Percentiles rank a stretch among this genome's conserved stretches.
Conservation (phyloP, 2,888 invertebrate genomes). For the Serripes groenlandicus region DNA sequence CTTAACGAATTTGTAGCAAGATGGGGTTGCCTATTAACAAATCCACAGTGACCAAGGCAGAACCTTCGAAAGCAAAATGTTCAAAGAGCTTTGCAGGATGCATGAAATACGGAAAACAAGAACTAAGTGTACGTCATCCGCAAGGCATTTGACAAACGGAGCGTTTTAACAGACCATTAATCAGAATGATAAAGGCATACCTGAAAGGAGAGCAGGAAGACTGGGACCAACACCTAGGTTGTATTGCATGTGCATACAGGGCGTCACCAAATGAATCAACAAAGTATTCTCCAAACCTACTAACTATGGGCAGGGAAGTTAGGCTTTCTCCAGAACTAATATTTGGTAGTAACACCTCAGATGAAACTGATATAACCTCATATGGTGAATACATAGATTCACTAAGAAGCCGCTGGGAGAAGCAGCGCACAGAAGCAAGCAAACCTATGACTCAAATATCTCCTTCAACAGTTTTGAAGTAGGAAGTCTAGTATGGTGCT, state of each 20-base stretch:
- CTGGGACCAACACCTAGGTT: constrained; percentile 54
- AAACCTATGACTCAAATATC: too few species aligned
- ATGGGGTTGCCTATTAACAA: constrained; percentile 26
- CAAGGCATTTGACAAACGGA: constrained; percentile 47
- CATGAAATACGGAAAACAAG: constrained; percentile 24
- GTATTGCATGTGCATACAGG: constrained; percentile 32
- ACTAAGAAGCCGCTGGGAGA: too few species aligned
- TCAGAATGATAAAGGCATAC: constrained; percentile 48
- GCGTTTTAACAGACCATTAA: constrained; percentile 44
- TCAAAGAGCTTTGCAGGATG: constrained; percentile 26
- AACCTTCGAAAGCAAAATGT: constrained; percentile 18
- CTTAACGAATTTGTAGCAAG: constrained; percentile 28
- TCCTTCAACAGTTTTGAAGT: too few species aligned
- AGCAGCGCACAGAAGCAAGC: too few species aligned
- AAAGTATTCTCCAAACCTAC: constrained; percentile 41
- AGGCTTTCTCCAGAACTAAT: constrained; percentile 32
- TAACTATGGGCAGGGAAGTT: constrained; percentile 43
- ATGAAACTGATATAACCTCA: background rate
- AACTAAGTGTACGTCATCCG: constrained; percentile 40
- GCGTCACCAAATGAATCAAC: constrained; percentile 48
- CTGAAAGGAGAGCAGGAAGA: constrained; percentile 50
- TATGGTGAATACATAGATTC: background rate
- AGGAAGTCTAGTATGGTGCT: too few species aligned
- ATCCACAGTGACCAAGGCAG: constrained; percentile 33
- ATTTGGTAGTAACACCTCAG: constrained; percentile 5